Evolutionary conservation across 2,797 vertebrate genomes (phyloP).

Genomic region (Microcaecilia unicolor): DNA sequence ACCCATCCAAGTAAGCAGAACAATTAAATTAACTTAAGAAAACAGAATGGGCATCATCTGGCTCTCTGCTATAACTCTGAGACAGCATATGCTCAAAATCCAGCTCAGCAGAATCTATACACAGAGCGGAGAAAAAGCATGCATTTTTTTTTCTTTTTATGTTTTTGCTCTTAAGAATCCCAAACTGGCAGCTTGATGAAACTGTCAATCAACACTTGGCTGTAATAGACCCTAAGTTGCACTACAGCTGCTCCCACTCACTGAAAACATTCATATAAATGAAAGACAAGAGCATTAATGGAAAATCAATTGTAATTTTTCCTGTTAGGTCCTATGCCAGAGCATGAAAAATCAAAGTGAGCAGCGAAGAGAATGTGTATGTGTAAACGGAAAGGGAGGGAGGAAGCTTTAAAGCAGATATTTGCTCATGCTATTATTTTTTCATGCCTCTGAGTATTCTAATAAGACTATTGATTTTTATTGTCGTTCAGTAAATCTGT

Average conservation of each 20-base stretch:
- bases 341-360: neutral
- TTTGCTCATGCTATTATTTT: neutral
- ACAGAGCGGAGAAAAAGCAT: no score
- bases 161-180: no score
- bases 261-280: neutral
- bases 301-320: conserved; percentile 13
- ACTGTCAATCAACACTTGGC: neutral
- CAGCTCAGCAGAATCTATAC: no score
- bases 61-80: no score
- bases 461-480: conserved; percentile 3
- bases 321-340: conserved; percentile 5
- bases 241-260: neutral
- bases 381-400: neutral
- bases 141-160: no score
- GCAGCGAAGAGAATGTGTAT: neutral
- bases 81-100: no score
- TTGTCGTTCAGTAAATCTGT: no score
- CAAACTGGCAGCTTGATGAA: neutral
- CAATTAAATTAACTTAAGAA: no score
- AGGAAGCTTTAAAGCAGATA: no score
- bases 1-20: no score
- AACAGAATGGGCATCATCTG: no score
- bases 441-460: neutral
- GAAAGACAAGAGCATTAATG: conserved; percentile 7
- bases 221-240: conserved; percentile 2